phyloP scores from a whole-genome alignment of 2,888 invertebrate species.

The Hanleya hanleyi region DNA sequence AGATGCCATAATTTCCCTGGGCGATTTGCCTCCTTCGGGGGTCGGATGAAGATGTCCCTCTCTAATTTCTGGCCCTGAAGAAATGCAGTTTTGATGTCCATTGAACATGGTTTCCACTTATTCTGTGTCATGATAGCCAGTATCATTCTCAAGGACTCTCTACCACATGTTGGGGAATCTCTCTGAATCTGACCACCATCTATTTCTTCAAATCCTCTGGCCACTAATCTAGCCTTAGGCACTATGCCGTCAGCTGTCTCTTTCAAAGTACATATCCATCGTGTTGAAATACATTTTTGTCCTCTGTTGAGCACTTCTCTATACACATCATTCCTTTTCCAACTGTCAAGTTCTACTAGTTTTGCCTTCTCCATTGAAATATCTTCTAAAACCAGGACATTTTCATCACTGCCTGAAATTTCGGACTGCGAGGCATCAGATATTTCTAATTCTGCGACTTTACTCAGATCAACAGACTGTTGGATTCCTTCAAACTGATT shows the following conservation, averaged over 20 bases:
- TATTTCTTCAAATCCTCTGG: constrained; percentile 22
- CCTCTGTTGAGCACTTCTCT: constrained; percentile 6
- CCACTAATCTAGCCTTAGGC: too few species aligned
- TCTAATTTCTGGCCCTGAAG: constrained; percentile 8
- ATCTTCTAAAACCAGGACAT: background rate
- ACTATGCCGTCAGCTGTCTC: too few species aligned
- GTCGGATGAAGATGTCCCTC: background rate
- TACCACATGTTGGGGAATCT: constrained; percentile 17
- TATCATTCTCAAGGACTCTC: constrained; percentile 14
- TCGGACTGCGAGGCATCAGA: background rate
- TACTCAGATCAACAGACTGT: constrained; percentile 5
- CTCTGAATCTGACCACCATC: constrained; percentile 1
- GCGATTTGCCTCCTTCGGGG: constrained; percentile 2
- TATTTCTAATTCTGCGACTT: background rate
- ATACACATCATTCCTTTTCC: constrained; percentile 15
- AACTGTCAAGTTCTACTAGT: constrained; percentile 9
- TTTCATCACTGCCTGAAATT: background rate
- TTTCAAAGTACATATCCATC: too few species aligned
- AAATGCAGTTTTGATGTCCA: constrained; percentile 22
- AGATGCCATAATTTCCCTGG: background rate
- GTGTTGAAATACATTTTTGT: constrained; percentile 11
- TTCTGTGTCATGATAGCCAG: constrained; percentile 1
- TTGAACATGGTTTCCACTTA: constrained; percentile 11
- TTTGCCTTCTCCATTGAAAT: constrained; percentile 10
- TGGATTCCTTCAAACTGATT: background rate